phyloP scores from a whole-genome alignment of 2,797 vertebrate genomes.

The Scleropages formosus region DNA sequence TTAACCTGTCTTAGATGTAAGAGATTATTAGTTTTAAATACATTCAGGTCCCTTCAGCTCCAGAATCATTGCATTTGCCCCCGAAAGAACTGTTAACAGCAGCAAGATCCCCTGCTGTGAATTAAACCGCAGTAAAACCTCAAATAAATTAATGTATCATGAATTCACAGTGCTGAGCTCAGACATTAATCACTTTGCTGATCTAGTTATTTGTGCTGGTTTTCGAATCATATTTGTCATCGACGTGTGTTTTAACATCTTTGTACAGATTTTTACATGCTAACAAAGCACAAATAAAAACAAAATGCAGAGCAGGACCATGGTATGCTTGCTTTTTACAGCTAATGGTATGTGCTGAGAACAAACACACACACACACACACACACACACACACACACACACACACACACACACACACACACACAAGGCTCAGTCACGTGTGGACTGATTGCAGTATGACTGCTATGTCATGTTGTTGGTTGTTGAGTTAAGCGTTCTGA shows the following conservation, averaged over 20 bases:
- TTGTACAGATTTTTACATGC: too few species aligned
- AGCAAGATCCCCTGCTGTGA: not conserved
- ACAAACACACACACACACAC: too few species aligned
- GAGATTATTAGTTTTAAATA: constrained; percentile 19
- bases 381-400: too few species aligned
- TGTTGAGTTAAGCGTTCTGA: constrained; percentile 16
- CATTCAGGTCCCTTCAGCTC: not conserved
- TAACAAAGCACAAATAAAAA: too few species aligned
- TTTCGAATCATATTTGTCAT: too few species aligned
- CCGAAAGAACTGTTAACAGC: not conserved
- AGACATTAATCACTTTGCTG: not conserved
- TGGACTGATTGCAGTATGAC: not conserved
- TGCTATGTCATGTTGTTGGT: constrained; percentile 2
- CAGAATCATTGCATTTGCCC: not conserved
- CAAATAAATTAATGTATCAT: not conserved
- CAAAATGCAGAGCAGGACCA: too few species aligned
- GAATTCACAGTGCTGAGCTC: not conserved
- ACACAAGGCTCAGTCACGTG: not conserved
- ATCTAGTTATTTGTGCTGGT: too few species aligned
- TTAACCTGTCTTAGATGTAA: constrained; percentile 22
- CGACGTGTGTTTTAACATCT: too few species aligned
- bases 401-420: too few species aligned
- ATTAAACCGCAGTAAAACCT: not conserved
- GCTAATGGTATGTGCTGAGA: too few species aligned
- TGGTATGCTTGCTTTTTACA: too few species aligned